phyloP scores from a whole-genome alignment of 2,888 invertebrate species.

The Zhengitettix transpicula region DNA sequence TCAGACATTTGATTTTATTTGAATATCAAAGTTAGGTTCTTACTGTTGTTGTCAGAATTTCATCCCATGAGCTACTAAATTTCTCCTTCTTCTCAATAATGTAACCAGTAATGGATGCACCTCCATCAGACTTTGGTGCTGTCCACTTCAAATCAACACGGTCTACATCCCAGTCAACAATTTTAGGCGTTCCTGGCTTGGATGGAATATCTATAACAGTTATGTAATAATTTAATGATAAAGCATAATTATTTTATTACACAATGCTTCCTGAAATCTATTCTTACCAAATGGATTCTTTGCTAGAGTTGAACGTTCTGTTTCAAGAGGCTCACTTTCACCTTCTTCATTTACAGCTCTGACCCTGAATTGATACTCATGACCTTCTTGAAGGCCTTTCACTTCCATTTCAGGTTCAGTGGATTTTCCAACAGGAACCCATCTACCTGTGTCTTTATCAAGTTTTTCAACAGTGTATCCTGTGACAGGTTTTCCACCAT shows the following conservation, averaged over 20 bases:
- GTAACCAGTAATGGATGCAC: constrained; percentile 68
- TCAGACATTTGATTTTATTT: background rate
- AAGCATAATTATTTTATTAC: background rate
- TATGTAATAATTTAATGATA: background rate
- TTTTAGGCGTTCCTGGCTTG: constrained; percentile 71
- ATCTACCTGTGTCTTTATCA: constrained; percentile 78
- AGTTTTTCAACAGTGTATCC: constrained; percentile 87
- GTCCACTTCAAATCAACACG: constrained; percentile 75
- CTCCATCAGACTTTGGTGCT: constrained; percentile 59
- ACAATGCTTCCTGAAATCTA: background rate
- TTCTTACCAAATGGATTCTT: constrained; percentile 86
- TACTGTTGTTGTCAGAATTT: constrained; percentile 57
- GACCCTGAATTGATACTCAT: constrained; percentile 87
- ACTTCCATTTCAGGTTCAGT: constrained; percentile 77
- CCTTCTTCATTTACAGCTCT: constrained; percentile 90
- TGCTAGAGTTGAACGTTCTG: constrained; percentile 72
- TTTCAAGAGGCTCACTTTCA: constrained; percentile 84
- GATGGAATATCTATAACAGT: constrained; percentile 48
- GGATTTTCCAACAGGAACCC: constrained; percentile 84
- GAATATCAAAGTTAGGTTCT: constrained; percentile 11
- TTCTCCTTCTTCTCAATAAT: constrained; percentile 81
- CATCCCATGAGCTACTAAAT: constrained; percentile 61
- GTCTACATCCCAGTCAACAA: constrained; percentile 80
- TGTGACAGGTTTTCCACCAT: constrained; percentile 86
- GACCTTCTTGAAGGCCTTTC: constrained; percentile 75